These are phyloP conservation scores for Tupaia tana DNA, from an alignment of 2,113 vertebrate genomes.

Conservation along the genomic window DNA sequence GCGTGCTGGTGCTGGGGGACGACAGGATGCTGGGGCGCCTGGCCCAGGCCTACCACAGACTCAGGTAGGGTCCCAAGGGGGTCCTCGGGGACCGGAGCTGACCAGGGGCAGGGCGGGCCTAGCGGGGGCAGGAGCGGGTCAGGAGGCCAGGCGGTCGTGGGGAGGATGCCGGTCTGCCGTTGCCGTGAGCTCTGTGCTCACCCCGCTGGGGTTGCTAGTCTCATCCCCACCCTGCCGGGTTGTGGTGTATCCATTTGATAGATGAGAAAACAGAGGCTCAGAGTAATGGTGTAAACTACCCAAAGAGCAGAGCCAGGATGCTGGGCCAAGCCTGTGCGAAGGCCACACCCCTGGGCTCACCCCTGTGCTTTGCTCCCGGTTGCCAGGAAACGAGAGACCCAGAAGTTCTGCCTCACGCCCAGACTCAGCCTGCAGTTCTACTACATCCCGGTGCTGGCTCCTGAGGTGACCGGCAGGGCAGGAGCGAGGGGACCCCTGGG, in stretches of 20 bases:
- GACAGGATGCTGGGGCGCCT: conserved; percentile 93
- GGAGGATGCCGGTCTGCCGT: too few relatives aligned
- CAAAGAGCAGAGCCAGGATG: not conserved
- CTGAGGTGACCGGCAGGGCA: conserved; percentile 46
- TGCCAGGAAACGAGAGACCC: conserved; percentile 92
- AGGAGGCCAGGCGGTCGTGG: not conserved
- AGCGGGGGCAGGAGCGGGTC: not conserved
- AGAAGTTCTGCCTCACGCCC: conserved; percentile 90
- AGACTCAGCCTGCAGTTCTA: conserved; percentile 95
- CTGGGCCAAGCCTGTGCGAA: not conserved
- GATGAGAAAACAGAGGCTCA: conserved; percentile 8
- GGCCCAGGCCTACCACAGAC: conserved; percentile 91
- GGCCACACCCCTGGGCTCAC: not conserved
- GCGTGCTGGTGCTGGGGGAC: conserved; percentile 92
- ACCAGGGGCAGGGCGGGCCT: not conserved
- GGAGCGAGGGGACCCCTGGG: not conserved
- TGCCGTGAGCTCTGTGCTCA: accelerated
- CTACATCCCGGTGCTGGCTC: conserved; percentile 90
- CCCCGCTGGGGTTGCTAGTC: too few relatives aligned
- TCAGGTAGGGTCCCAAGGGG: conserved; percentile 86
- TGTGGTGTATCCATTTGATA: not conserved
- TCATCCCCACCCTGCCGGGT: too few relatives aligned
- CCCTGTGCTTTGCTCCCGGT: not conserved
- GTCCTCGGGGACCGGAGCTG: accelerated
- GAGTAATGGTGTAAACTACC: not conserved